Conservation (phyloP, 1,140 invertebrate genomes). For the Anastatus disparis region DNA sequence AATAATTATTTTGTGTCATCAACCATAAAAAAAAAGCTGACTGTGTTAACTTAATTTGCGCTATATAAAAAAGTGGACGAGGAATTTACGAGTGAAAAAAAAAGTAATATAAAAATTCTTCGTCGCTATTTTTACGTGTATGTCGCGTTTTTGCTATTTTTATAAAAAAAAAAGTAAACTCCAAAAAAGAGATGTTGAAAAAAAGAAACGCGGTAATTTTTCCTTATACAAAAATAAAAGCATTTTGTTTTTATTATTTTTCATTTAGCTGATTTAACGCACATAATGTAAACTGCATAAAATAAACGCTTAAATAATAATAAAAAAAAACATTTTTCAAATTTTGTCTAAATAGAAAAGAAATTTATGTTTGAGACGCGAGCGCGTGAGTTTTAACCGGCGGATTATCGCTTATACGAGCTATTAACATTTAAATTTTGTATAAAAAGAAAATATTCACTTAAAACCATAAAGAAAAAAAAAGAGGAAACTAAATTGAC, state of each 20-base stretch:
- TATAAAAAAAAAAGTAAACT: conserved; percentile 30
- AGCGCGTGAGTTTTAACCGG: too few relatives aligned
- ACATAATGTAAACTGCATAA: conserved; percentile 28
- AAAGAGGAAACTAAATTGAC: too few relatives aligned
- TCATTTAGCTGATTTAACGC: conserved; percentile 26
- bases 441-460: neutral
- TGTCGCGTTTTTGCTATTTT: conserved; percentile 40
- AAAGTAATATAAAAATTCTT: conserved; percentile 9
- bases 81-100: neutral
- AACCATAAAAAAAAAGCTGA: conserved; percentile 23
- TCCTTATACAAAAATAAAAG: too few relatives aligned
- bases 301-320: too few relatives aligned
- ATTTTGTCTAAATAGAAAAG: too few relatives aligned
- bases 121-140: conserved; percentile 35
- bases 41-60: conserved; percentile 36
- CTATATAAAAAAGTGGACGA: conserved; percentile 5
- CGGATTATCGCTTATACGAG: too few relatives aligned
- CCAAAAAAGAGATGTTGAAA: neutral
- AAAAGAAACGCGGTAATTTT: conserved; percentile 23
- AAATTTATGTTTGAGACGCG: conserved; percentile 23
- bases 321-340: too few relatives aligned
- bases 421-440: conserved; percentile 7
- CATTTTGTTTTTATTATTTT: too few relatives aligned
- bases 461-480: neutral
- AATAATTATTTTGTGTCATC: conserved; percentile 24